phyloP scores from a whole-genome alignment of 2,888 invertebrate species.

The Heliconius ethilla region DNA sequence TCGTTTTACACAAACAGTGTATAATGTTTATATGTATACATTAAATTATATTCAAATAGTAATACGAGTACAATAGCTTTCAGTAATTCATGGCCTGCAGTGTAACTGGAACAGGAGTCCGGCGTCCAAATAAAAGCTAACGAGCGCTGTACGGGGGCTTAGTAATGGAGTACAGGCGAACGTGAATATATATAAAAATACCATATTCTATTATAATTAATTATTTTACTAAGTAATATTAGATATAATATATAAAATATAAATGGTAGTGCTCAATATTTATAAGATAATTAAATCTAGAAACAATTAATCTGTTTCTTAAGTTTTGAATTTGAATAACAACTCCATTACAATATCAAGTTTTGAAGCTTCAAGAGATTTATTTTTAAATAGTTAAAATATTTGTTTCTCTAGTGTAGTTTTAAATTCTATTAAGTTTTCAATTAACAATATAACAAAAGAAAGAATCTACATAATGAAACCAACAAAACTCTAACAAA shows the following conservation, averaged over 20 bases:
- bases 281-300: too few relatives aligned
- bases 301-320: background rate
- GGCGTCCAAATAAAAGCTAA: conserved; percentile 80
- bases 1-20: too few relatives aligned
- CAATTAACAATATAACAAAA: background rate
- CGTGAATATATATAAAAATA: conserved; percentile 37
- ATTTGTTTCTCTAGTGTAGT: background rate
- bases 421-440: background rate
- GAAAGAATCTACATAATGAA: background rate
- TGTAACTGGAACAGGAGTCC: conserved; percentile 76
- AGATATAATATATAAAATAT: too few relatives aligned
- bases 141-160: conserved; percentile 73
- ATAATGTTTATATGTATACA: background rate
- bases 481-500: background rate
- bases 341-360: too few relatives aligned
- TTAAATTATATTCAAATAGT: background rate
- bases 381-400: background rate
- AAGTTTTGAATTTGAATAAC: too few relatives aligned
- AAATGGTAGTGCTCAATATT: too few relatives aligned
- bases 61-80: background rate
- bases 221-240: too few relatives aligned
- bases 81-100: conserved; percentile 42
- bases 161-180: conserved; percentile 72
- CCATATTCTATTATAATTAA: background rate
- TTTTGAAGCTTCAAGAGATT: too few relatives aligned